These are phyloP conservation scores for Vanacampus margaritifer DNA, from an alignment of 2,113 vertebrate genomes.

Conservation along the genomic window DNA sequence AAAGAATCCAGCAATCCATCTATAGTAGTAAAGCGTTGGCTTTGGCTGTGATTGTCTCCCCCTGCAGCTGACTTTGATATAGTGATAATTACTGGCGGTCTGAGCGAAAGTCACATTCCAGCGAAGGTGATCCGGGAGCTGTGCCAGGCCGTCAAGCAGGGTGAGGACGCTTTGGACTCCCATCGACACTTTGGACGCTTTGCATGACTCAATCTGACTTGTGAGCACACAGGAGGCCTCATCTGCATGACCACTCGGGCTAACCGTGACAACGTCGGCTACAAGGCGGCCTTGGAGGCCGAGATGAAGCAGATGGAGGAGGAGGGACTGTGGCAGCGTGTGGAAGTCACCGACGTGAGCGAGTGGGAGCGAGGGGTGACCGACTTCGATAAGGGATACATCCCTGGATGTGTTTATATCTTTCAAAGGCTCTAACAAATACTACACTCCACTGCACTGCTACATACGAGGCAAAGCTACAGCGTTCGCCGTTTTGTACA, in stretches of 20 bases:
- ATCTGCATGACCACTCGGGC: constrained; percentile 86
- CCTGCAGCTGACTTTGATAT: constrained; percentile 76
- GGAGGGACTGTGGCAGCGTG: constrained; percentile 69
- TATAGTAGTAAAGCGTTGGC: too few relatives aligned
- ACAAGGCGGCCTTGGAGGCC: constrained; percentile 74
- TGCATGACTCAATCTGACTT: too few relatives aligned
- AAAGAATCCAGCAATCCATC: background rate
- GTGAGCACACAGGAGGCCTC: constrained; percentile 76
- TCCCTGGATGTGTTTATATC: constrained; percentile 79
- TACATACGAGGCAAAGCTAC: background rate
- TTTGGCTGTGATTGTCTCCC: background rate
- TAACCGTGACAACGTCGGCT: constrained; percentile 75
- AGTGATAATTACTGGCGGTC: constrained; percentile 79
- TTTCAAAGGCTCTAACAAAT: constrained; percentile 67
- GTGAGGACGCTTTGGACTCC: constrained; percentile 56
- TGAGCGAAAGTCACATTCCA: constrained; percentile 79
- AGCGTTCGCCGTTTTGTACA: background rate
- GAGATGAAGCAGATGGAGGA: constrained; percentile 70
- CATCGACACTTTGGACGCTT: background rate
- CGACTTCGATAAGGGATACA: constrained; percentile 71
- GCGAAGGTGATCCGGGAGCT: constrained; percentile 72
- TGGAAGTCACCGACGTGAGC: constrained; percentile 69
- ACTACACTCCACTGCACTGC: background rate
- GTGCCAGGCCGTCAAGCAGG: constrained; percentile 77
- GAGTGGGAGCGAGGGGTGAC: constrained; percentile 81